Conservation (phyloP, 2,797 vertebrate species). For the Gambusia yucatana region DNA sequence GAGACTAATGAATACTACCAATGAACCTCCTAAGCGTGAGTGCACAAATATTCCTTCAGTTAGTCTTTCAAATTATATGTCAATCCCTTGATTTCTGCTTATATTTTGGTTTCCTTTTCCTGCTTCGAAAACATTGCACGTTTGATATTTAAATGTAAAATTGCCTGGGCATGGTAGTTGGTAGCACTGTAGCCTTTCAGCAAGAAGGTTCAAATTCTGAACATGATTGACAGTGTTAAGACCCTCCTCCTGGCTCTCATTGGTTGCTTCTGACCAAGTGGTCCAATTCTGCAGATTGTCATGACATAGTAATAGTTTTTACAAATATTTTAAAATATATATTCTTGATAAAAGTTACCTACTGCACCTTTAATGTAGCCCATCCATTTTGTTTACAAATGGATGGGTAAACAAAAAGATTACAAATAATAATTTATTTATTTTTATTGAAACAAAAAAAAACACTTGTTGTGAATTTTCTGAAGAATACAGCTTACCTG, state of each 20-base stretch:
- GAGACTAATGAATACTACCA: slow-evolving; percentile 33
- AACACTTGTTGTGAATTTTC: slow-evolving; percentile 54
- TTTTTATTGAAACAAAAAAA: slow-evolving; percentile 56
- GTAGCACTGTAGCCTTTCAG: background rate
- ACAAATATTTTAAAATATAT: too few species aligned
- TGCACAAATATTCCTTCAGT: slow-evolving; percentile 18
- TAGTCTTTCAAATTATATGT: background rate
- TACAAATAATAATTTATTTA: background rate
- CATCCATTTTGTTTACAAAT: background rate
- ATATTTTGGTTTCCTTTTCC: background rate
- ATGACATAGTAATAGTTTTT: too few species aligned
- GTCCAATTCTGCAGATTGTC: too few species aligned
- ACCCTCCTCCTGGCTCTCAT: too few species aligned
- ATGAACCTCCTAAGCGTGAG: slow-evolving; percentile 31
- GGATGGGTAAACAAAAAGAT: background rate
- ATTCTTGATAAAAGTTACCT: too few species aligned
- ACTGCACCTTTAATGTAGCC: too few species aligned
- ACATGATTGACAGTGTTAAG: background rate
- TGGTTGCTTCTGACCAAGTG: too few species aligned
- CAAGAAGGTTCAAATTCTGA: background rate
- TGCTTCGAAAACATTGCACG: background rate
- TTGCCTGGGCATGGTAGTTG: background rate
- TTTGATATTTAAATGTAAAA: background rate
- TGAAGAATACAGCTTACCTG: slow-evolving; percentile 48
- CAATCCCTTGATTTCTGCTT: background rate